Conservation (phyloP, 37 sponge, comb jelly and placozoan genomes). For the Cliona cf. orientalis region DNA sequence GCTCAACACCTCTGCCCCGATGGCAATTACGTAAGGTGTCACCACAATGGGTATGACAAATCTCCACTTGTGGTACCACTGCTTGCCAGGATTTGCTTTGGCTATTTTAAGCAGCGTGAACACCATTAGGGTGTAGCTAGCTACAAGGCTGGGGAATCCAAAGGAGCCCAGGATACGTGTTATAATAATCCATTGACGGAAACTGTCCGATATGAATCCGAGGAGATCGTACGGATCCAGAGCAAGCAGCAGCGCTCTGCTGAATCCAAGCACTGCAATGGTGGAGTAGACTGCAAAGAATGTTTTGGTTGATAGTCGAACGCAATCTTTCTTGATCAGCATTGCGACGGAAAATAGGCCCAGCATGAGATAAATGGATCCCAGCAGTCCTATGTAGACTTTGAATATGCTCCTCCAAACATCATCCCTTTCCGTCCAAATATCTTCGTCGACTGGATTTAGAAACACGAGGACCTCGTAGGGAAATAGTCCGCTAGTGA, state of each 20-base stretch:
- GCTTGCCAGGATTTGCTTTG: conserved; percentile 17
- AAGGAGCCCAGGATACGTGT: conserved; percentile 21
- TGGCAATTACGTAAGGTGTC: conserved; percentile 49
- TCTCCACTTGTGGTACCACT: conserved; percentile 30
- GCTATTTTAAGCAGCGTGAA: conserved; percentile 34
- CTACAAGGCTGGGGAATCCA: conserved; percentile 67
- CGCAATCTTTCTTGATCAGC: conserved; percentile 28
- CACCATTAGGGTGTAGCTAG: conserved; percentile 51
- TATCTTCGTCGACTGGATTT: neutral
- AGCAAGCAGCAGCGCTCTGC: conserved; percentile 1
- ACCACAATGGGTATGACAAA: conserved; percentile 17
- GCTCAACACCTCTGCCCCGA: conserved; percentile 23
- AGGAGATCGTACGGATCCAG: conserved; percentile 39
- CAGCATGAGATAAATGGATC: conserved; percentile 13
- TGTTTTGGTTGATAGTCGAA: conserved; percentile 40
- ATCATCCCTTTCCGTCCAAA: conserved; percentile 12
- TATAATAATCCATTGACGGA: conserved; percentile 38
- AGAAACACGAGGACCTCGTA: neutral
- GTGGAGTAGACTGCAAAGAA: conserved; percentile 38
- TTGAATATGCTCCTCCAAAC: conserved; percentile 24
- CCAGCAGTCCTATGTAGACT: conserved; percentile 8
- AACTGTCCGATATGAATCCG: neutral
- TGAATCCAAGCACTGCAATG: conserved; percentile 53
- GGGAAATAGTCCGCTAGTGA: neutral
- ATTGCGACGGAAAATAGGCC: conserved; percentile 19